A percentile compares a stretch with the other conserved stretches of the same genome.
These are phyloP conservation scores for Oncorhynchus masou DNA, from an alignment of 2,113 vertebrate genomes.

Conservation along the genomic window DNA sequence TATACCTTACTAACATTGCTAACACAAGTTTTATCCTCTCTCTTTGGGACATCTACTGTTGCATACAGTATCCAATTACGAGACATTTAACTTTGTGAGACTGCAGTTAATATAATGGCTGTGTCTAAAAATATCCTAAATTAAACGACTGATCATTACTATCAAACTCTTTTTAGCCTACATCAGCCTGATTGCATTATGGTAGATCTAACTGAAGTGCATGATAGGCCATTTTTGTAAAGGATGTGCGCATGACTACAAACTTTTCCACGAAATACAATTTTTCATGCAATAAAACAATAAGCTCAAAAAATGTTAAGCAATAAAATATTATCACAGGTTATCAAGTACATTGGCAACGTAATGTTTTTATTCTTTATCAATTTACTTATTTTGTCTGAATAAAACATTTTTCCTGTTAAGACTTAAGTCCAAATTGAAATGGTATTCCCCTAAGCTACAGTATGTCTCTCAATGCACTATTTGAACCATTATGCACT, in stretches of 20 bases:
- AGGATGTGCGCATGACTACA: no score
- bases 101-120: not conserved
- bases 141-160: not conserved
- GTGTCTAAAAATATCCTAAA: not conserved
- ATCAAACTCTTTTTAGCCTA: not conserved
- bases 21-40: no score
- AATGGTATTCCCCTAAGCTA: not conserved
- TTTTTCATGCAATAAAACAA: no score
- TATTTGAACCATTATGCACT: conserved; percentile 33
- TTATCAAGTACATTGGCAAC: not conserved
- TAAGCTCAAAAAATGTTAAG: not conserved
- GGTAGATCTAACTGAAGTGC: not conserved
- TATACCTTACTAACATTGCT: no score
- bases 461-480: conserved; percentile 4
- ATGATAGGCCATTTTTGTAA: not conserved
- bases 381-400: not conserved
- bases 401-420: not conserved
- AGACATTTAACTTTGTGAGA: not conserved
- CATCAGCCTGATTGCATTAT: not conserved
- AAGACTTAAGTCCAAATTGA: not conserved
- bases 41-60: not conserved
- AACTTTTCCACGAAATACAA: no score
- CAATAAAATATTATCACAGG: no score
- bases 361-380: not conserved
- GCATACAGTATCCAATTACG: not conserved